phyloP scores from a whole-genome alignment of 2,797 vertebrate species.

The Clarias laeviceps region DNA sequence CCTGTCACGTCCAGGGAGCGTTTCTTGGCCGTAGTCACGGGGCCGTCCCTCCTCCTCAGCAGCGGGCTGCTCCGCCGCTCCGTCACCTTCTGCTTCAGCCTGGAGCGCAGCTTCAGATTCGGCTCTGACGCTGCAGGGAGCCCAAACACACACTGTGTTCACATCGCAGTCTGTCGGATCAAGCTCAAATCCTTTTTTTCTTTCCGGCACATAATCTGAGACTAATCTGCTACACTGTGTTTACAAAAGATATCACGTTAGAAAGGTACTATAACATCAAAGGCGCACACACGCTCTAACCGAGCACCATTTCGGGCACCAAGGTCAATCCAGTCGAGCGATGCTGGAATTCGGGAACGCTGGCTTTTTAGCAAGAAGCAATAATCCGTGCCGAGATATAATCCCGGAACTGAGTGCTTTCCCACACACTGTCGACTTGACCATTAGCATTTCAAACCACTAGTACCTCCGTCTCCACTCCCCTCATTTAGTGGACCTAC shows the following conservation, averaged over 20 bases:
- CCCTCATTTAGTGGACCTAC: conserved; percentile 62
- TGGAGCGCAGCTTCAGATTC: conserved; percentile 92
- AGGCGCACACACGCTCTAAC: neutral
- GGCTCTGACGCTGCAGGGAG: conserved; percentile 87
- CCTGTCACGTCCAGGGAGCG: conserved; percentile 91
- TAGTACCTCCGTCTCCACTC: conserved; percentile 52
- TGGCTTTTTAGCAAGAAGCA: neutral
- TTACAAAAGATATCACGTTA: conserved; percentile 5
- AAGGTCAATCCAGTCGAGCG: conserved; percentile 25
- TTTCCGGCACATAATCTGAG: neutral
- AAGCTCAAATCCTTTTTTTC: neutral
- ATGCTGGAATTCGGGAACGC: neutral
- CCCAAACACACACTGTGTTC: conserved; percentile 25
- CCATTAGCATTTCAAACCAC: conserved; percentile 16
- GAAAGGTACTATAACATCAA: neutral
- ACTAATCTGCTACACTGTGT: neutral
- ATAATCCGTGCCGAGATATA: conserved; percentile 40
- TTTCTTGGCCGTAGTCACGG: conserved; percentile 86
- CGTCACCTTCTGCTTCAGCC: conserved; percentile 96
- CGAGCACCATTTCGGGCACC: neutral
- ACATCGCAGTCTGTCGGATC: conserved; percentile 12
- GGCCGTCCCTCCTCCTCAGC: conserved; percentile 89
- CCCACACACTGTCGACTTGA: conserved; percentile 23
- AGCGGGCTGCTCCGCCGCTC: conserved; percentile 95
- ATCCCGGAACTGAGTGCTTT: conserved; percentile 30